Base-by-base conservation (phyloP, 2,113 vertebrate genomes). In the Collichthys lucidus region DNA sequence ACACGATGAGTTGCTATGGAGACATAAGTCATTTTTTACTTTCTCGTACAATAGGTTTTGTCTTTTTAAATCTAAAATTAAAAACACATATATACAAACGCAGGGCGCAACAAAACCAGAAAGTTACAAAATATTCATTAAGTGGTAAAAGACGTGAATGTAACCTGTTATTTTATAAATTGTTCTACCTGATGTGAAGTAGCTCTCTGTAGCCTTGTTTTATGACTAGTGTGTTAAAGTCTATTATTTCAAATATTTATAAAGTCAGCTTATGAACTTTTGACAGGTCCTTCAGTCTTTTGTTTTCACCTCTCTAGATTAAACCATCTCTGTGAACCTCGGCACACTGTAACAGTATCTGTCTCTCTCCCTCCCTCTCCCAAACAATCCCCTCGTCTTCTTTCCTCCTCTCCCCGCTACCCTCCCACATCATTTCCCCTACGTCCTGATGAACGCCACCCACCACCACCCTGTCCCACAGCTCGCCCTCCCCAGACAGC, bases 391-490 rank as follows among this genome's bases (percentile, higher is more conserved):
- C 71, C 11, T 77, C 82, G n/a, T 82, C 85, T 24, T 77, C 82
- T 60, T 82, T 79, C 26, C 56, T 83, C 46, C 74, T 73, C 59
- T 88, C 86, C 14, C 22, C 35, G 3, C 47, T 65, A 57, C 47
- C 70, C 64, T 85, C 78, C 83, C 87, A 87, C 40, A 84, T 77
- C 42, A 86, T 82, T 74, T 79, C 76, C 52, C 60, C 63, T 6
- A 82, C 79, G 55, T 80, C 74, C 53, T 79, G 71, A 46, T 64
- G 52, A 3, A 8, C 26, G 5, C 44, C 52, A 1, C 69, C 85
- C 46, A 78, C 84, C 31, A 77, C 64, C 55, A 81, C 84, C 66
- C 78, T 79, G 19, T 87, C 85, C 88, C 87, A 92, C 73, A 88
- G 75, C 73, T 86, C 87, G 1, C 82, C 77, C 60, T 88, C 87